Conservation (phyloP, 64 coral and sea anemone species). For the Platygyra sinensis region DNA sequence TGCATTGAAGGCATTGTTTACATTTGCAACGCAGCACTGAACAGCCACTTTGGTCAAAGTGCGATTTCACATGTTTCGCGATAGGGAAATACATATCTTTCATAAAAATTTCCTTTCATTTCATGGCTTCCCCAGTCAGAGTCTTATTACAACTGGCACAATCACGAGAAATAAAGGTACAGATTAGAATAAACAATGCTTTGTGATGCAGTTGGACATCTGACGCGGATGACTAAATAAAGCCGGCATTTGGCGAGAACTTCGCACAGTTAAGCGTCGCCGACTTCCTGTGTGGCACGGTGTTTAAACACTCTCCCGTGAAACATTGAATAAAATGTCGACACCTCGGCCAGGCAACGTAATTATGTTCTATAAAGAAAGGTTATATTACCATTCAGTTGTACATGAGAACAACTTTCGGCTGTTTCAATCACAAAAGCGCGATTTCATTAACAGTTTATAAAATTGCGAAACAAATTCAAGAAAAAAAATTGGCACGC, state of each 20-base stretch:
- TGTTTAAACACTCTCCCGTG: background rate
- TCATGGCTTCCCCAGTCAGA: background rate
- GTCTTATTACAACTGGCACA: background rate
- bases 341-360: background rate
- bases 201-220: background rate
- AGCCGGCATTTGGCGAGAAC: constrained; percentile 29
- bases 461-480: constrained; percentile 6
- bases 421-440: background rate
- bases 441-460: background rate
- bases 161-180: background rate
- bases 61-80: background rate
- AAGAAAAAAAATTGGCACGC: background rate
- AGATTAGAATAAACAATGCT: background rate
- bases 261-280: constrained; percentile 30
- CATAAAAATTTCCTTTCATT: background rate
- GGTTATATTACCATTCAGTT: background rate
- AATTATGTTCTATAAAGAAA: background rate
- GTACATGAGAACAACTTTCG: background rate
- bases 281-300: background rate
- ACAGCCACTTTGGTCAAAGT: background rate
- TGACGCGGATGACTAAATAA: constrained; percentile 19
- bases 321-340: background rate
- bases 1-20: constrained; percentile 14
- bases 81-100: background rate
- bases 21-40: background rate